These are phyloP conservation scores for Aphyosemion australe DNA, from an alignment of 2,113 vertebrate genomes.

Conservation along the genomic window DNA sequence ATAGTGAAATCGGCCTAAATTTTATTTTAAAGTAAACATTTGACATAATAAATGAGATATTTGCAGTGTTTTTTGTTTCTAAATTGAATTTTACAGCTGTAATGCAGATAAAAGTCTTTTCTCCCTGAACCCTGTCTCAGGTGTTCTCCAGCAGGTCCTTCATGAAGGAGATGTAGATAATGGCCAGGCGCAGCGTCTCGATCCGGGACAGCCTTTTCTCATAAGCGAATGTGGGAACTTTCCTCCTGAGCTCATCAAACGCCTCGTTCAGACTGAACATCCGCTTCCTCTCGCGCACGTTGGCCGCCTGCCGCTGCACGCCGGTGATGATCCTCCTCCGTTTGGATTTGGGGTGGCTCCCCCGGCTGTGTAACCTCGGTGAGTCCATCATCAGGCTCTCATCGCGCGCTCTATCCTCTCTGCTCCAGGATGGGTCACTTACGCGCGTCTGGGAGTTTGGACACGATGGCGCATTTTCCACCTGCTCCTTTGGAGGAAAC, in stretches of 20 bases:
- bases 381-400: conserved; percentile 37
- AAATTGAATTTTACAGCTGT: not conserved
- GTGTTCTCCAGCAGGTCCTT: conserved; percentile 87
- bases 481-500: conserved; percentile 58
- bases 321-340: conserved; percentile 89
- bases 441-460: conserved; percentile 63
- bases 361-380: conserved; percentile 44
- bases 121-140: conserved; percentile 16
- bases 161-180: conserved; percentile 98
- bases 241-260: conserved; percentile 91
- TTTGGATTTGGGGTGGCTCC: conserved; percentile 75
- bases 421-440: conserved; percentile 63
- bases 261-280: conserved; percentile 99
- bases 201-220: conserved; percentile 95
- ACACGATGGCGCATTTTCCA: conserved; percentile 24
- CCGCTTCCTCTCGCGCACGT: conserved; percentile 90
- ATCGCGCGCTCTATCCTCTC: conserved; percentile 44
- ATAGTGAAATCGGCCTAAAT: not conserved
- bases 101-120: not conserved
- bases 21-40: not conserved
- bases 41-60: not conserved
- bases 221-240: conserved; percentile 96
- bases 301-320: conserved; percentile 94
- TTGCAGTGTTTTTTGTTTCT: not conserved
- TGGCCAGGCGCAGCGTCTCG: conserved; percentile 93